Evolutionary conservation across 2,888 invertebrate genomes (phyloP), one percentile per base, ranked within the genome.

Genomic region (Eristalis intricaria): DNA sequence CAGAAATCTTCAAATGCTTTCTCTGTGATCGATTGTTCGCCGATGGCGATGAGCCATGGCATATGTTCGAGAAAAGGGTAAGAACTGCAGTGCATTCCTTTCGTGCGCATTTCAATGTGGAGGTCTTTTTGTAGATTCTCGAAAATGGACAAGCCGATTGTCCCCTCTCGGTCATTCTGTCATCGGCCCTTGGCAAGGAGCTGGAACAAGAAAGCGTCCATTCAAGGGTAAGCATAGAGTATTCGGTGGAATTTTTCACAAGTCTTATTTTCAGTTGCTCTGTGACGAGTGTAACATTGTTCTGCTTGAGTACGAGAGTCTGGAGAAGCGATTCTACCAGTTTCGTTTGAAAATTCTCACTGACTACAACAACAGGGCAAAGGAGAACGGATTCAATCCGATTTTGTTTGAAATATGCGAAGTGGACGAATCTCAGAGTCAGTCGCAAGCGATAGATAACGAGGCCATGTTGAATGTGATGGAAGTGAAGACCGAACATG

Each of bases 261-360:
- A 19, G 13, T 29, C 35, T 13, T 56, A 2, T 50, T 22, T 66
- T 74, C n/a, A 87, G 87, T 38, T 87, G 56, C 76, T 96, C 2
- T 97, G 96, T 91, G 95, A 95, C 90, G 96, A 95, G 89, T 97
- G 96, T 91, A 95, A 94, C 89, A 95, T 95, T 90, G 90, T 94
- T 8, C 94, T 95, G 68, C 93, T 94, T 23, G 96, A 96, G 92
- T 94, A 95, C 89, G 95, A 96, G 84, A 94, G 94, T 74, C 91
- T 95, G 60, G 94, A 95, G 90, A 92, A 91, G 26, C 93, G 93
- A 93, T 94, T 94, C 79, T 90, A 91, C 5, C 94, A 94, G 89
- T 92, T 95, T 11, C 95, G 94, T 89, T 89, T 91, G 64, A 94
- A 95, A 89, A 90, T 95, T n/a, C 91, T 93, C 40, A 92, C 91